phyloP scores from a whole-genome alignment of 2,113 vertebrate genomes.

The Anseranas semipalmata region DNA sequence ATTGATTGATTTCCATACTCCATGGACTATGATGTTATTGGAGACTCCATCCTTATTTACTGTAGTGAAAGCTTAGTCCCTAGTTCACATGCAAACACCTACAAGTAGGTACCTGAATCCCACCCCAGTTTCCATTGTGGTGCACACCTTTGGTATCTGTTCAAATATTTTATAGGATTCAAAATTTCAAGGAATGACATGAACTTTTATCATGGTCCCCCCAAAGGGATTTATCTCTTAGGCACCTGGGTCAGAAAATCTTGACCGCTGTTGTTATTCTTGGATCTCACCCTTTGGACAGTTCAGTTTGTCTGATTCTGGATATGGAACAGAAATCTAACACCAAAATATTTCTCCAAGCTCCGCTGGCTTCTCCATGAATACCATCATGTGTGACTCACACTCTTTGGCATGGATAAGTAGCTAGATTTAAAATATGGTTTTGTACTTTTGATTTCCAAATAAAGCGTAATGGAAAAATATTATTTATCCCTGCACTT shows the following conservation, averaged over 20 bases:
- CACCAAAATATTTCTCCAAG: constrained; percentile 35
- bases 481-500: not conserved
- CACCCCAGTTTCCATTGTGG: not conserved
- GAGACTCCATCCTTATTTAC: not conserved
- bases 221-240: not conserved
- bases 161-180: not conserved
- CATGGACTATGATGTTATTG: not conserved
- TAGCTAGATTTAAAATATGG: constrained; percentile 24
- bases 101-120: not conserved
- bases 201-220: not conserved
- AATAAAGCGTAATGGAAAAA: constrained; percentile 19
- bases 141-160: not conserved
- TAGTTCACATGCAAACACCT: not conserved
- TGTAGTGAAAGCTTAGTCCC: not conserved
- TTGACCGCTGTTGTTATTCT: constrained; percentile 24
- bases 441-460: constrained; percentile 41
- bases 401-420: constrained; percentile 29
- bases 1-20: not conserved
- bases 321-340: constrained; percentile 54
- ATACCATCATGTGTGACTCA: constrained; percentile 58
- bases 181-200: not conserved
- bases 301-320: constrained; percentile 29
- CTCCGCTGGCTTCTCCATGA: constrained; percentile 36
- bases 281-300: not conserved
- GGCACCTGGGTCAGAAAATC: not conserved